Conservation (phyloP, 2,113 vertebrate genomes). For the Rafetus swinhoei region DNA sequence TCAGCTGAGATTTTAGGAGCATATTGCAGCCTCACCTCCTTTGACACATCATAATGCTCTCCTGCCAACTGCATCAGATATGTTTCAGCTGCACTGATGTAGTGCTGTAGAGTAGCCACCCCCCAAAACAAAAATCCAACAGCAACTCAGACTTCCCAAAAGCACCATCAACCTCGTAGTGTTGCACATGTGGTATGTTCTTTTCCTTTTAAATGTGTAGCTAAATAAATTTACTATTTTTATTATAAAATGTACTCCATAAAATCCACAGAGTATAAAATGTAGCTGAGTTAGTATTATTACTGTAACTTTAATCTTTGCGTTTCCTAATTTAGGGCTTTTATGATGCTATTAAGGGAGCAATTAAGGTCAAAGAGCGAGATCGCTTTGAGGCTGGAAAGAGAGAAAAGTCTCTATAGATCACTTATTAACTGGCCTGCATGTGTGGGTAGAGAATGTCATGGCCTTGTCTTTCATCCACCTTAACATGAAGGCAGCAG, state of each 20-base stretch:
- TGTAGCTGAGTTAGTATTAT: background rate
- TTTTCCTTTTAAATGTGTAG: background rate
- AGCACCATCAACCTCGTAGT: background rate
- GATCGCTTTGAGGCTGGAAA: background rate
- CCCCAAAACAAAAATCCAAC: background rate
- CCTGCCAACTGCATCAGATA: no score
- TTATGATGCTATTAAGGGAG: background rate
- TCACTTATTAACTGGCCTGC: background rate
- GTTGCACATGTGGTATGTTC: background rate
- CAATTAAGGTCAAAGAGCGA: background rate
- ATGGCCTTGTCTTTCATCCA: background rate
- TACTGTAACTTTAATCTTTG: background rate
- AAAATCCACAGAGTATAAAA: background rate
- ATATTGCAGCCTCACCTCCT: background rate
- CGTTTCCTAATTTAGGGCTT: background rate
- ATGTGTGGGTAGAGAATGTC: background rate
- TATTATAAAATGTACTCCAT: background rate
- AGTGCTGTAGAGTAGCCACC: no score
- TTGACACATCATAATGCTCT: background rate
- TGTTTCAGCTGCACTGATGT: no score
- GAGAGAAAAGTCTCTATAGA: background rate
- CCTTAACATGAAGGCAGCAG: background rate
- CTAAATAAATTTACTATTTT: background rate
- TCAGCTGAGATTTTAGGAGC: background rate
- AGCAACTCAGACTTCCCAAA: background rate